Conservation (phyloP, 2,797 vertebrate species). For the Sebastes ruberrimus region DNA sequence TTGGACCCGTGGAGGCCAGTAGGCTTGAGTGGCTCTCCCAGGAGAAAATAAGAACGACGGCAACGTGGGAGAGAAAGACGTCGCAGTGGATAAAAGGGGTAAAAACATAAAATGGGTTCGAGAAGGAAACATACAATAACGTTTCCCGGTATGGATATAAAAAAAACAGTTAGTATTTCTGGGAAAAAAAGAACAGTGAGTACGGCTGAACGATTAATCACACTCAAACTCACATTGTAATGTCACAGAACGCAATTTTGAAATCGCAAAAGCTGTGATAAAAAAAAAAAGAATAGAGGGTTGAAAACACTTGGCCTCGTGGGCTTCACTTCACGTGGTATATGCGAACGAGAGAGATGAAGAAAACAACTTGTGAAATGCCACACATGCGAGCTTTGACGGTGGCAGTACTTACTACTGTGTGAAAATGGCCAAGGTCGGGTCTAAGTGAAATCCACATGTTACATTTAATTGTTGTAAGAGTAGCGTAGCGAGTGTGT, state of each 20-base stretch:
- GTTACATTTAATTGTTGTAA: neutral
- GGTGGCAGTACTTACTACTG: too few species aligned
- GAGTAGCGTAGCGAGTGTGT: too few species aligned
- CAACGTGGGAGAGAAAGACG: neutral
- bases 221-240: neutral
- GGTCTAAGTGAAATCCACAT: neutral
- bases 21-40: conserved; percentile 10
- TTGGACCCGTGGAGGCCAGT: neutral
- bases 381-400: neutral
- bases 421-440: too few species aligned
- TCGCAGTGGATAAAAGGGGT: neutral
- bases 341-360: neutral
- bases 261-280: too few species aligned
- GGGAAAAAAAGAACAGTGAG: too few species aligned
- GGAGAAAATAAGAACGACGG: conserved; percentile 9
- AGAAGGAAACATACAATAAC: neutral
- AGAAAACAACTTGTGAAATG: neutral
- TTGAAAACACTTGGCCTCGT: neutral
- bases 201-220: neutral
- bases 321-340: neutral
- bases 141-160: too few species aligned
- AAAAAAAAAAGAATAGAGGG: neutral
- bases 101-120: neutral
- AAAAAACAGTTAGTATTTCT: too few species aligned
- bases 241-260: neutral